Percentiles rank a stretch among this genome's conserved stretches.
phyloP scores from a whole-genome alignment of 2,113 vertebrate genomes.

The Rallus limicola region DNA sequence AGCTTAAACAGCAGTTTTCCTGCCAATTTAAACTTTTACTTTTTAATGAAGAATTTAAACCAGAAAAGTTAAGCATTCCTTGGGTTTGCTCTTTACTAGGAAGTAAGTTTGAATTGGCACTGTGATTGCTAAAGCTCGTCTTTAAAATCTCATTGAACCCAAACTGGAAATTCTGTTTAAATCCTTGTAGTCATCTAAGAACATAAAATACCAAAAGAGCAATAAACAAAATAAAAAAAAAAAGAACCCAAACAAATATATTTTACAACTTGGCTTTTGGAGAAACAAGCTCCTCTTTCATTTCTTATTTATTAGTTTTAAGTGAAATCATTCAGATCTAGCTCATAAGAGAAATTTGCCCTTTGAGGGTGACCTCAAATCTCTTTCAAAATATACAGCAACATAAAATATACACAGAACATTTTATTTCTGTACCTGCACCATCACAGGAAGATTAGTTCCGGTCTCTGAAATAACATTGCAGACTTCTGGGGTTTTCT shows the following conservation, averaged over 20 bases:
- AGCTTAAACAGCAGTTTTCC: constrained; percentile 54
- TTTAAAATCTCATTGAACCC: constrained; percentile 36
- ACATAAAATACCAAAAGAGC: constrained; percentile 19
- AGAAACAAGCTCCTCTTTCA: background rate
- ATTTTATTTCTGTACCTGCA: background rate
- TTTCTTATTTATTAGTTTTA: constrained; percentile 53
- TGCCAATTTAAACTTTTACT: constrained; percentile 70
- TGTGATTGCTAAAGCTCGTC: background rate
- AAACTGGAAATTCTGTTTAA: constrained; percentile 45
- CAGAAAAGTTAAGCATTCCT: constrained; percentile 66
- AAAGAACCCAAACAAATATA: background rate
- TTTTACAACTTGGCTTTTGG: constrained; percentile 4
- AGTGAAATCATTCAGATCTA: background rate
- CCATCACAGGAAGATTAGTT: constrained; percentile 50
- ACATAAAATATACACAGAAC: constrained; percentile 21
- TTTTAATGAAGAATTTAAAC: constrained; percentile 71
- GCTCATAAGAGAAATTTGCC: constrained; percentile 23
- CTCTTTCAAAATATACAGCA: constrained; percentile 40
- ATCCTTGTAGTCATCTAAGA: background rate
- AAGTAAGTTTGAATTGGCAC: constrained; percentile 70
- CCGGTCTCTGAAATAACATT: constrained; percentile 27
- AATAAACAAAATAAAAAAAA: constrained; percentile 19
- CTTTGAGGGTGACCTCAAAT: constrained; percentile 5
- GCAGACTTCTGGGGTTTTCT: constrained; percentile 10
- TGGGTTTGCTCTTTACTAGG: constrained; percentile 49